Base-by-base conservation (phyloP, 2,797 vertebrate species). In the Sebastes dallii region DNA sequence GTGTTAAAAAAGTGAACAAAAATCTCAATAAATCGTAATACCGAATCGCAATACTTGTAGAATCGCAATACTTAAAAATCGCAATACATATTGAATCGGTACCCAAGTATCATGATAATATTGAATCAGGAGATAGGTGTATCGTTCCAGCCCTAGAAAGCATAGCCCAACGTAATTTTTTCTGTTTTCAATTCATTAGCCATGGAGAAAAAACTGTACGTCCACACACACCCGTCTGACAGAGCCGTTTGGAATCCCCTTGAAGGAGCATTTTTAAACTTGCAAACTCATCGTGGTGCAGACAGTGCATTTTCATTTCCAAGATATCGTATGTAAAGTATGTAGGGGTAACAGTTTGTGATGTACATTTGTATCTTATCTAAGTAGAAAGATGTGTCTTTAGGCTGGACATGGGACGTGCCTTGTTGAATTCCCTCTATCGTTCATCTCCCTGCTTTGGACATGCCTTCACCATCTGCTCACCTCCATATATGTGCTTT, bases 401-500 rank as follows among this genome's bases (percentile, higher is more conserved):
- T 29, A 25, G 50, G 30, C 34, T 60, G 5, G 29, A n/a, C 25
- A 30, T 14, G 9, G 9, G 20, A 36, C 16, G 4, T 61, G 13
- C 54, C 52, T 42, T 54, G 10, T 46, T 3, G 4, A 4, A 30
- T 52, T 70, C 50, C 24, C 42, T 60, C n/a, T n/a, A 34, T 22
- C 4, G 22, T 61, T 75, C 24, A n/a, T 65, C 46, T 29, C 60
- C 16, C 22, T 32, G 39, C 71, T 68, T 54, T 67, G 39, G 62
- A 69, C 59, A 69, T 42, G n/a, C 70, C 66, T 25, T 70, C 8
- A 58, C 22, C 50, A 64, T 72, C 27, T 55, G 22, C 58, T 80
- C 36, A 76, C n/a, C 36, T 54, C 36, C 14, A 65, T 39, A 70
- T 54, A 55, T 73, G 46, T 74, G 24, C 14, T 27, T 42, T 54